A percentile compares a stretch with the other conserved stretches of the same genome.
Conservation (phyloP, 1,140 invertebrate genomes). For the Sipha flava region DNA sequence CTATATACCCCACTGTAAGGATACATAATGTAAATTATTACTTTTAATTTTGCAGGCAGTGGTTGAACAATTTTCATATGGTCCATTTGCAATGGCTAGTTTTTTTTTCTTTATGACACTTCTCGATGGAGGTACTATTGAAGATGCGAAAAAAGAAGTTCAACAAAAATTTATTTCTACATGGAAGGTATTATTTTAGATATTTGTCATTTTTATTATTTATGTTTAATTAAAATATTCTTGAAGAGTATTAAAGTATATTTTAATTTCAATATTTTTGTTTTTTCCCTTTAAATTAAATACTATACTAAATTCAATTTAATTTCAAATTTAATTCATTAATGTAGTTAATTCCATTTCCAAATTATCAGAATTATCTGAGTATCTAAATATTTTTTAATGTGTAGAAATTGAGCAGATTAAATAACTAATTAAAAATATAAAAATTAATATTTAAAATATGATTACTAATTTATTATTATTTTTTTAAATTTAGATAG, state of each 20-base stretch:
- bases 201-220: too few species aligned
- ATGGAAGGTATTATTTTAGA: constrained; percentile 57
- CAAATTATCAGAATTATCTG: too few species aligned
- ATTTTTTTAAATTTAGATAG: constrained; percentile 51
- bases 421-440: neutral
- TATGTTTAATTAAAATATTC: too few species aligned
- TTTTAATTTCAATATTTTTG: too few species aligned
- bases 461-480: neutral
- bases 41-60: constrained; percentile 52
- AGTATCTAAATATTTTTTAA: too few species aligned
- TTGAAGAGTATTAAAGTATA: too few species aligned
- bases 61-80: constrained; percentile 72
- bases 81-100: constrained; percentile 65
- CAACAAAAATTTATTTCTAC: constrained; percentile 68
- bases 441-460: neutral
- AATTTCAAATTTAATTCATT: too few species aligned
- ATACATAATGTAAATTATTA: too few species aligned
- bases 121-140: constrained; percentile 59
- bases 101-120: constrained; percentile 75
- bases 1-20: too few species aligned
- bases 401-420: neutral
- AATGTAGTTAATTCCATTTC: too few species aligned
- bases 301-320: too few species aligned
- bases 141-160: constrained; percentile 59
- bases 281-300: too few species aligned